A percentile compares a stretch with the other conserved stretches of the same genome.
Conservation (phyloP, 2,113 vertebrate genomes). For the Callipepla squamata region DNA sequence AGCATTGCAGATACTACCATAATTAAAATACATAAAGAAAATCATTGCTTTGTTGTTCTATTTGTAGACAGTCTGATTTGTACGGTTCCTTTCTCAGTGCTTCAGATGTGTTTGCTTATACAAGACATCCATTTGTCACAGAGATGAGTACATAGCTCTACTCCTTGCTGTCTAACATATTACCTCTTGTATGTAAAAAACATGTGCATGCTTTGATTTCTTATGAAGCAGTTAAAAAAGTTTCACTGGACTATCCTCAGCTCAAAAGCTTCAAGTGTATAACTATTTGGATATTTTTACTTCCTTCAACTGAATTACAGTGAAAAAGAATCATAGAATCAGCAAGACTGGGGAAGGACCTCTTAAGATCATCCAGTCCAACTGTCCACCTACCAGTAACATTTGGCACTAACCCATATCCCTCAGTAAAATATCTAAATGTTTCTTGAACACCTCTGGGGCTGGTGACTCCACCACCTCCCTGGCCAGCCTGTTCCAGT, state of each 20-base stretch:
- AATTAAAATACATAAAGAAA: not conserved
- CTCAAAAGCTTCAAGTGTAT: not conserved
- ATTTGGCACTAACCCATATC: too few species aligned
- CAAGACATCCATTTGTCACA: not conserved
- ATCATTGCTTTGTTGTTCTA: not conserved
- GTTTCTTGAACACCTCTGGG: too few species aligned
- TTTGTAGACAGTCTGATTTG: not conserved
- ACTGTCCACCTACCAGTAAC: too few species aligned
- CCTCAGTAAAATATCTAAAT: too few species aligned
- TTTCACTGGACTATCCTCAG: not conserved
- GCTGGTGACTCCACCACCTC: too few species aligned
- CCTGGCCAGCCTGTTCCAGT: too few species aligned
- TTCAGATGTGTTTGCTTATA: not conserved
- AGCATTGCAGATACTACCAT: not conserved
- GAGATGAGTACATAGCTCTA: not conserved
- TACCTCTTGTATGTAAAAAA: not conserved
- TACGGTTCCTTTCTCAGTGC: not conserved
- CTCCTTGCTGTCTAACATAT: not conserved
- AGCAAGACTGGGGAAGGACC: too few species aligned
- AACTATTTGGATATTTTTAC: not conserved
- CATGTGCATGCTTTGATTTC: rapidly evolving
- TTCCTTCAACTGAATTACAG: not conserved
- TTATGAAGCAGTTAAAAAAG: not conserved
- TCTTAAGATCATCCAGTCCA: too few species aligned
- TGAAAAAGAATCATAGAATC: not conserved